A percentile compares a stretch with the other conserved stretches of the same genome.
phyloP scores from a whole-genome alignment of 2,797 vertebrate species.

The Leucoraja ocellata region DNA sequence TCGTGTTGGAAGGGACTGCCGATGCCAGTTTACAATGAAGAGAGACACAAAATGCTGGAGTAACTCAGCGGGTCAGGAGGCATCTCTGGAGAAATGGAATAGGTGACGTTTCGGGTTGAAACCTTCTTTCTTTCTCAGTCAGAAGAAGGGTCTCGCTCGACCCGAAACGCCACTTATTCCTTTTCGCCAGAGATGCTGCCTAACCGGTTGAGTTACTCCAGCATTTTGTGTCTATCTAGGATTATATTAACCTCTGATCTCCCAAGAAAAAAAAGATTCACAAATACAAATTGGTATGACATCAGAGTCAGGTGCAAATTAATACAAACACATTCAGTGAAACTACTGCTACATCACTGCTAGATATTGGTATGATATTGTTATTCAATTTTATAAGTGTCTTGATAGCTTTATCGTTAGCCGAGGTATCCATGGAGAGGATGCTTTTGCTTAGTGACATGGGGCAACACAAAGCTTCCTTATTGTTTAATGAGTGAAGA shows the following conservation, averaged over 20 bases:
- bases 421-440: neutral
- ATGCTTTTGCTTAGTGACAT: neutral
- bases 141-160: no score
- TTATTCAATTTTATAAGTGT: neutral
- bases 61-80: no score
- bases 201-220: no score
- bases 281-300: neutral
- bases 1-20: neutral
- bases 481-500: neutral
- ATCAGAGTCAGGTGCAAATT: neutral
- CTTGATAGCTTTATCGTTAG: neutral
- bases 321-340: neutral
- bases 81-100: no score
- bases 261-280: neutral
- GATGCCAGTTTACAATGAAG: no score
- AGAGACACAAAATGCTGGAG: no score
- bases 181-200: no score
- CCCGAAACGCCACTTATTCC: no score
- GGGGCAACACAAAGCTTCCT: no score
- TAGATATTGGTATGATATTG: neutral
- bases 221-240: neutral
- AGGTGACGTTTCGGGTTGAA: no score
- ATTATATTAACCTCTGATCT: constrained; percentile 42
- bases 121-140: no score
- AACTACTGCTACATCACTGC: neutral